Evolutionary conservation across 2,888 invertebrate genomes (phyloP).

Genomic region (Hesperia comma): DNA sequence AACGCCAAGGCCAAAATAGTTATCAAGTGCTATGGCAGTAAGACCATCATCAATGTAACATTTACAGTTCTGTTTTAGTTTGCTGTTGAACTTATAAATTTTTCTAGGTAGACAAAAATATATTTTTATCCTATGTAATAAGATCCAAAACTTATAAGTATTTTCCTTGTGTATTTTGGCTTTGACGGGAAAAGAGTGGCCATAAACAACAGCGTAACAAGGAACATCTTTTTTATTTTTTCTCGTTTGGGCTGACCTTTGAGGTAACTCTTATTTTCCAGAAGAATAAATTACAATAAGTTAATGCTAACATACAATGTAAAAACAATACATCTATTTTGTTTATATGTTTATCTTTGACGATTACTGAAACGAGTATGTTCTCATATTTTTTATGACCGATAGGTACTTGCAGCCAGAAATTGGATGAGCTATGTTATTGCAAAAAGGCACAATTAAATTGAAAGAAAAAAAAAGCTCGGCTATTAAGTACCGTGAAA

Average conservation of each 20-base stretch:
- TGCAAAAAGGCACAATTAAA: too few relatives aligned
- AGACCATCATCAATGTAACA: too few relatives aligned
- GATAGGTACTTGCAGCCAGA: too few relatives aligned
- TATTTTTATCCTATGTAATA: neutral
- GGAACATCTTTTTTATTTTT: slow-evolving; percentile 7
- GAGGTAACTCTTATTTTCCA: neutral
- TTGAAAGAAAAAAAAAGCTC: too few relatives aligned
- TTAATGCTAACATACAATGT: slow-evolving; percentile 7
- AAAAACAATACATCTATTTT: neutral
- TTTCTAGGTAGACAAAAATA: too few relatives aligned
- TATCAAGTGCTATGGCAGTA: too few relatives aligned
- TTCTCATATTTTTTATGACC: too few relatives aligned
- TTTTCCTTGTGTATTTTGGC: neutral
- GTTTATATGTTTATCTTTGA: neutral
- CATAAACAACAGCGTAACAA: neutral
- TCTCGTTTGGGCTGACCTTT: neutral
- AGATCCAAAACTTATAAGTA: neutral
- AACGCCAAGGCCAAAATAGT: too few relatives aligned
- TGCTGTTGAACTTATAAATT: too few relatives aligned
- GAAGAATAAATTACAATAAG: slow-evolving; percentile 3
- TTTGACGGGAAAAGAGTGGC: neutral
- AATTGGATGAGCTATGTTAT: too few relatives aligned
- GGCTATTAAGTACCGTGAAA: too few relatives aligned
- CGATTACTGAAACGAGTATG: neutral
- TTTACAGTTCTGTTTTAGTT: too few relatives aligned